Conservation (phyloP, 2,797 vertebrate species). For the Paramormyrops hopkinsi region DNA sequence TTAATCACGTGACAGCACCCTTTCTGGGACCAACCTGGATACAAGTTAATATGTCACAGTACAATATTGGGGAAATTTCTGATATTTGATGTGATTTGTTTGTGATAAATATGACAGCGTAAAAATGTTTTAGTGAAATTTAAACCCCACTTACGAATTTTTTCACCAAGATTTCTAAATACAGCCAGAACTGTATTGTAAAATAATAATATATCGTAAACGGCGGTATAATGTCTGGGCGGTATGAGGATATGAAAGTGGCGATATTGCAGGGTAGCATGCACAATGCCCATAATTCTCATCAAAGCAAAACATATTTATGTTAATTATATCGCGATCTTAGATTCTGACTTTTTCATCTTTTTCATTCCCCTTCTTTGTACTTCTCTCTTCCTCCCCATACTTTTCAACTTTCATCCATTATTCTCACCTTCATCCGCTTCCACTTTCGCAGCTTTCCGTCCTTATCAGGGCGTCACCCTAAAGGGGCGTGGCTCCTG, state of each 20-base stretch:
- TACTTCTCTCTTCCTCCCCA: background rate
- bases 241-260: background rate
- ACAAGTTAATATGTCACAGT: background rate
- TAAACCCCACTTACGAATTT: background rate
- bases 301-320: background rate
- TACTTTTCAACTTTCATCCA: background rate
- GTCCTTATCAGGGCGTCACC: slow-evolving; percentile 17
- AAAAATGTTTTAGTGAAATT: background rate
- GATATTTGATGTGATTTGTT: background rate
- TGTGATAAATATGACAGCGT: background rate
- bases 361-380: background rate
- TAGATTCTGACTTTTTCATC: background rate
- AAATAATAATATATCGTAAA: background rate
- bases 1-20: background rate
- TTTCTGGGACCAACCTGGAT: background rate
- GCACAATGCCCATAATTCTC: background rate
- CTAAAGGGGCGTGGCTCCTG: background rate
- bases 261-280: background rate
- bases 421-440: background rate
- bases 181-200: background rate
- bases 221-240: background rate
- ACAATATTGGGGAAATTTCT: background rate
- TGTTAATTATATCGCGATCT: background rate
- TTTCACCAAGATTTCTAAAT: background rate
- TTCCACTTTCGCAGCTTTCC: slow-evolving; percentile 31